These are phyloP conservation scores for Drosophila baimaii DNA, from an alignment of 1,140 invertebrate genomes.

Conservation along the genomic window DNA sequence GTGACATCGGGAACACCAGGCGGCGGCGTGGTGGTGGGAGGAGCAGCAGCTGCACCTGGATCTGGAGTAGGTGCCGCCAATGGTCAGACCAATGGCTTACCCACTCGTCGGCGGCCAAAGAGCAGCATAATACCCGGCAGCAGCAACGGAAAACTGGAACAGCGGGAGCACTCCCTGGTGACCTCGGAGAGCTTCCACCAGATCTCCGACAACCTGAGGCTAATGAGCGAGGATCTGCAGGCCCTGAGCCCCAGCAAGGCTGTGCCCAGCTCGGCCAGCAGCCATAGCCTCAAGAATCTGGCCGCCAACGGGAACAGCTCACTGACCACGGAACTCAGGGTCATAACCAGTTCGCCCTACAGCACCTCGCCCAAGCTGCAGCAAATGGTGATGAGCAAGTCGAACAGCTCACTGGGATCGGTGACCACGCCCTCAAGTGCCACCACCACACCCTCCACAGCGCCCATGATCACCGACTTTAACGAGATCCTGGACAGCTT, in stretches of 20 bases:
- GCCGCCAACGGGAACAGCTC: conserved; percentile 54
- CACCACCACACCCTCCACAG: conserved; percentile 77
- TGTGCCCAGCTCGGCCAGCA: conserved; percentile 62
- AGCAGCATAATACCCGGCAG: conserved; percentile 58
- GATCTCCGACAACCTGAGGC: conserved; percentile 80
- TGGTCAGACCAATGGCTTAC: conserved; percentile 35
- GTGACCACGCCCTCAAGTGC: conserved; percentile 66
- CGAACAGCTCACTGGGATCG: conserved; percentile 67
- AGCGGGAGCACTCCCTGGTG: conserved; percentile 73
- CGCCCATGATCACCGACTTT: conserved; percentile 76
- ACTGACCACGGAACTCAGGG: conserved; percentile 60
- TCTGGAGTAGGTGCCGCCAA: conserved; percentile 4
- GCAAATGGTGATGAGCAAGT: conserved; percentile 70
- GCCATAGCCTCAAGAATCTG: conserved; percentile 64
- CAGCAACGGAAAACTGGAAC: conserved; percentile 50
- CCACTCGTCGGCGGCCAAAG: conserved; percentile 71
- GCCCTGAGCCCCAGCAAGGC: conserved; percentile 80
- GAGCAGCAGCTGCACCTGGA: not conserved
- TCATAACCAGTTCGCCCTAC: conserved; percentile 71
- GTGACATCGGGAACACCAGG: conserved; percentile 74
- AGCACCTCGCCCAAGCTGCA: conserved; percentile 61
- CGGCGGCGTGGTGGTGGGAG: conserved; percentile 11
- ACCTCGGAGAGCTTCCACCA: conserved; percentile 83
- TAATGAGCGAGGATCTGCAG: conserved; percentile 84
- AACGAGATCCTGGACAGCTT: conserved; percentile 84